Conservation (phyloP, 2,797 vertebrate genomes). For the Gouania willdenowi region DNA sequence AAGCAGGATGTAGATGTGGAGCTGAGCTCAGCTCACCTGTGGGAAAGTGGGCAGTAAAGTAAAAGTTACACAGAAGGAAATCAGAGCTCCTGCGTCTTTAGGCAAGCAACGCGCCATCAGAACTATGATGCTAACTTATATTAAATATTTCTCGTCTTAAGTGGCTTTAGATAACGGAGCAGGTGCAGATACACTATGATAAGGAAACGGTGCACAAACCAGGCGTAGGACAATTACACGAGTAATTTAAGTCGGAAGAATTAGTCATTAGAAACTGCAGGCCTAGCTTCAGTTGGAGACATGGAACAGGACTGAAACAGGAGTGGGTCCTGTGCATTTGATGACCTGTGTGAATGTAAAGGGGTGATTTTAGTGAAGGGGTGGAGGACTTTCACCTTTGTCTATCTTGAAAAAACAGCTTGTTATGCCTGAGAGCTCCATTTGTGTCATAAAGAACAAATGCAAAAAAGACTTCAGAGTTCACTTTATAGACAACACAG, state of each 20-base stretch:
- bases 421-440: too few species aligned
- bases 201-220: conserved; percentile 8
- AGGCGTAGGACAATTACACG: background rate
- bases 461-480: too few species aligned
- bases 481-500: too few species aligned
- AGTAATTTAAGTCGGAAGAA: conserved; percentile 27
- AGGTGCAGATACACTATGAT: conserved; percentile 39
- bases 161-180: conserved; percentile 20
- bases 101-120: too few species aligned
- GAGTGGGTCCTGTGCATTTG: background rate
- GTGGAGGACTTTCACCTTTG: too few species aligned
- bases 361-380: too few species aligned
- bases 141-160: conserved; percentile 37
- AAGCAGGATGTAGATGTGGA: conserved; percentile 13
- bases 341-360: too few species aligned
- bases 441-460: too few species aligned
- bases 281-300: background rate
- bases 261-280: background rate
- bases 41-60: conserved; percentile 6
- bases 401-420: too few species aligned
- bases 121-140: conserved; percentile 21
- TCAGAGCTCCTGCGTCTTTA: conserved; percentile 26
- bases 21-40: conserved; percentile 33
- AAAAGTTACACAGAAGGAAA: conserved; percentile 26
- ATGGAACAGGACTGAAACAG: conserved; percentile 1